Percentiles rank a stretch among this genome's conserved stretches.
These are phyloP conservation scores for Macroteleia sp. DNA, from an alignment of 2,888 invertebrate genomes.

Conservation along the genomic window DNA sequence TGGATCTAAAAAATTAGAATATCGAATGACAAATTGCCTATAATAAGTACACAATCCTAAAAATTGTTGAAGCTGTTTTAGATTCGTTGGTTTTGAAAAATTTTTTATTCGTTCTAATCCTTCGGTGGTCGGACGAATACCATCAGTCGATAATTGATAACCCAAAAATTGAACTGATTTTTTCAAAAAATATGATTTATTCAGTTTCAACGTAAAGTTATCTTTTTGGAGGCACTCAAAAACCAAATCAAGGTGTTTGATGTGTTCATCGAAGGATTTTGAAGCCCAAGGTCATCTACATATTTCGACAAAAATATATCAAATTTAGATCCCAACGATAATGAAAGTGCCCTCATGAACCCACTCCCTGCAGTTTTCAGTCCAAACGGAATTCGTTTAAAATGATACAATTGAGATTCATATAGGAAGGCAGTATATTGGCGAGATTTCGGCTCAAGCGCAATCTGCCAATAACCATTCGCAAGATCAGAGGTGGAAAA, in stretches of 20 bases:
- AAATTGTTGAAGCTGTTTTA: constrained; percentile 5
- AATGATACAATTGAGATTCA: background rate
- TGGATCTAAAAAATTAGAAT: constrained; percentile 7
- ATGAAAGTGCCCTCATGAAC: background rate
- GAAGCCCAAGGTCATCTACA: background rate
- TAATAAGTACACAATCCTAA: constrained; percentile 8
- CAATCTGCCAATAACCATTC: constrained; percentile 10
- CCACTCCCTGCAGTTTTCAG: background rate
- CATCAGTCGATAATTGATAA: background rate
- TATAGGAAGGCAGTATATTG: background rate
- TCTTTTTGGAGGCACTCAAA: background rate
- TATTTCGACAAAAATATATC: background rate
- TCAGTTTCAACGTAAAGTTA: background rate
- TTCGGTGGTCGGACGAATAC: background rate
- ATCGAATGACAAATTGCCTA: background rate
- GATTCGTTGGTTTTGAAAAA: background rate
- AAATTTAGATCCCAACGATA: background rate
- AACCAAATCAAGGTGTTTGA: background rate
- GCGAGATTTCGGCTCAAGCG: background rate
- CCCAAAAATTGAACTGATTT: background rate
- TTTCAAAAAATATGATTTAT: background rate
- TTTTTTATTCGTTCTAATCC: background rate
- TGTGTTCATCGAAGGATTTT: background rate
- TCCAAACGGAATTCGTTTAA: background rate
- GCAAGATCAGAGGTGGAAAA: background rate